phyloP scores from a whole-genome alignment of 2,113 vertebrate species.

The Cynoglossus semilaevis region DNA sequence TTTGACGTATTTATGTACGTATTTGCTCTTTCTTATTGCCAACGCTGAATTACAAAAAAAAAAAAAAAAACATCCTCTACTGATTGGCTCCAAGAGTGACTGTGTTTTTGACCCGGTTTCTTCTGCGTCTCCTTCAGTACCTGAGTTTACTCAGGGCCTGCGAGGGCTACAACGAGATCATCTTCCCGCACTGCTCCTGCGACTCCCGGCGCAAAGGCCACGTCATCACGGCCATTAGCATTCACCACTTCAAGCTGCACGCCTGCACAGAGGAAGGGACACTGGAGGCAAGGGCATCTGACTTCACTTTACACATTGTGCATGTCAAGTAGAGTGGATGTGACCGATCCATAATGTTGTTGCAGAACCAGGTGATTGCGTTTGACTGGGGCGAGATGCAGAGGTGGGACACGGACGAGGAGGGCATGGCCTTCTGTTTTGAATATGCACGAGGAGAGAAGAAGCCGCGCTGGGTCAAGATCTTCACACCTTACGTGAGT shows the following conservation, averaged over 20 bases:
- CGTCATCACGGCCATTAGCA: conserved; percentile 92
- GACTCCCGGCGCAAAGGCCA: conserved; percentile 95
- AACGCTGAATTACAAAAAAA: too few species aligned
- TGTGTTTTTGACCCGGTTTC: neutral
- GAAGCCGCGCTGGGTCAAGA: conserved; percentile 94
- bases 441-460: conserved; percentile 92
- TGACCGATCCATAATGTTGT: neutral
- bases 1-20: too few species aligned
- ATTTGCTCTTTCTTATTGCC: too few species aligned
- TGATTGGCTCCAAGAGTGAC: too few species aligned
- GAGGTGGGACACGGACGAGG: conserved; percentile 95
- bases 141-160: conserved; percentile 88
- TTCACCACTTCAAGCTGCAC: conserved; percentile 93
- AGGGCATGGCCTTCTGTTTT: conserved; percentile 97
- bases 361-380: conserved; percentile 92
- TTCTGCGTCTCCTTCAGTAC: conserved; percentile 75
- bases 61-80: too few species aligned
- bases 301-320: neutral
- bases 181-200: conserved; percentile 94
- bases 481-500: conserved; percentile 88
- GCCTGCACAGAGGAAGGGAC: conserved; percentile 96
- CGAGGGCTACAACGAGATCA: conserved; percentile 94
- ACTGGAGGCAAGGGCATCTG: conserved; percentile 74
- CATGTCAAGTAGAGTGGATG: too few species aligned
- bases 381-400: conserved; percentile 98